Base-by-base conservation (phyloP, 2,888 invertebrate species). In the Gandaritis pyraliata region DNA sequence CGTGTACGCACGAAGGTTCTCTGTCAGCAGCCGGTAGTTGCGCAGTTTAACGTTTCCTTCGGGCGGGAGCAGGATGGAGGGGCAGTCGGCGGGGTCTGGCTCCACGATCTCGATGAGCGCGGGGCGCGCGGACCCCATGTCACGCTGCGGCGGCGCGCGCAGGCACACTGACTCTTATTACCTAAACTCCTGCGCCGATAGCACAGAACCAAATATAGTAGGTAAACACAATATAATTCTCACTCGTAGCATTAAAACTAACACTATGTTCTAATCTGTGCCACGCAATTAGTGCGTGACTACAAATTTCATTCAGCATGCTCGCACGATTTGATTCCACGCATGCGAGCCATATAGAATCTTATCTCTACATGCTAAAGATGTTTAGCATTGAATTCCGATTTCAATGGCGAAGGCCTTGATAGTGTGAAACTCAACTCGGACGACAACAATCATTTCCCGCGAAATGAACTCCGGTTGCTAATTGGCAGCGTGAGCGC, bases 41-140 rank as follows among this genome's bases (percentile, higher is more conserved):
- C 80, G 81, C 51, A 84, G 71, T 70, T 86, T 88, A 54, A 87
- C 83, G 79, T 89, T 86, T 55, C 86, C 87, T 61, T 90, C 90
- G 1, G 88, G 85, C 16, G 85, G 85, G 39, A 86, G 77, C 52
- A 52, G 43, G 18, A 72, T 71, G 58, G 78, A 59, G 65, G 80
- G 76, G 73, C 85, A 86, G 72, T 81, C 75, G 58, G 78, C 83
- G 54, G 81, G 77, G 64, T 72, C 76, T 4, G 90, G 85, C 59
- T 89, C 85, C 50, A 82, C 77, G 68, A 89, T 82, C 66, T 86
- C 82, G 64, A 90, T 86, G 73, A 77, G 75, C 66, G 76, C 61
- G 68, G 73, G 66, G 61, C 66, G 75, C 68, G 66, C 69, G 65
- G 72, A 71, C 65, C 73, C 64, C 85, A 82, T 86, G 77, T 78